Evolutionary conservation across 2,888 invertebrate genomes (phyloP).

Genomic region (Drosophila gaucha): DNA sequence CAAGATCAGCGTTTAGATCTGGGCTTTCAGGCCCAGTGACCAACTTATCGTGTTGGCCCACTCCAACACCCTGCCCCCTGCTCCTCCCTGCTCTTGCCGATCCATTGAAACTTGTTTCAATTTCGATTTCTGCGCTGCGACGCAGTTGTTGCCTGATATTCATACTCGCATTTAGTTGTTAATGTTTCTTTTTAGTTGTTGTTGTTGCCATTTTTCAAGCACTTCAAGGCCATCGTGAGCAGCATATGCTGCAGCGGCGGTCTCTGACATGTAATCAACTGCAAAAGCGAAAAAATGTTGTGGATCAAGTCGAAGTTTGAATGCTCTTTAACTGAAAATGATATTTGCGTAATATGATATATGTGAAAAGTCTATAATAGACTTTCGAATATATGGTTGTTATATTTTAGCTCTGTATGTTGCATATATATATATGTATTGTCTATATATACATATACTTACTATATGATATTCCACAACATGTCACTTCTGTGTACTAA

Average conservation of each 20-base stretch:
- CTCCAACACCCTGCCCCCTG: too few relatives aligned
- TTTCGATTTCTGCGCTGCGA: constrained; percentile 54
- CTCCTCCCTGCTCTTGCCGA: background rate
- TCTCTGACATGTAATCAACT: constrained; percentile 72
- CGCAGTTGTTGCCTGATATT: constrained; percentile 52
- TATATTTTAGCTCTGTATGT: too few relatives aligned
- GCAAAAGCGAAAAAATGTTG: constrained; percentile 27
- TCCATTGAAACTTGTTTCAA: constrained; percentile 63
- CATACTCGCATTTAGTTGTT: constrained; percentile 39
- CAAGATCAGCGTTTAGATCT: constrained; percentile 11
- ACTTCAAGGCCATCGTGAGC: constrained; percentile 77
- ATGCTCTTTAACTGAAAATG: too few relatives aligned
- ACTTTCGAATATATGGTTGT: too few relatives aligned
- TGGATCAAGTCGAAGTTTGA: constrained; percentile 12
- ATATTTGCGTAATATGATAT: too few relatives aligned
- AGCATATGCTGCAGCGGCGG: constrained; percentile 64
- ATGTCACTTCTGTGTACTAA: too few relatives aligned
- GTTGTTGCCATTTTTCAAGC: constrained; percentile 27
- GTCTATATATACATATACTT: too few relatives aligned
- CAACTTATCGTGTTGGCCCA: constrained; percentile 57
- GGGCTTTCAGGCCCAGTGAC: constrained; percentile 57
- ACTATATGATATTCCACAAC: too few relatives aligned
- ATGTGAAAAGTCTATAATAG: too few relatives aligned
- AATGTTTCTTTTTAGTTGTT: constrained; percentile 3
- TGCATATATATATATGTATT: too few relatives aligned